Base-by-base conservation (phyloP, 2,113 vertebrate species). In the Turdus rufiventris region DNA sequence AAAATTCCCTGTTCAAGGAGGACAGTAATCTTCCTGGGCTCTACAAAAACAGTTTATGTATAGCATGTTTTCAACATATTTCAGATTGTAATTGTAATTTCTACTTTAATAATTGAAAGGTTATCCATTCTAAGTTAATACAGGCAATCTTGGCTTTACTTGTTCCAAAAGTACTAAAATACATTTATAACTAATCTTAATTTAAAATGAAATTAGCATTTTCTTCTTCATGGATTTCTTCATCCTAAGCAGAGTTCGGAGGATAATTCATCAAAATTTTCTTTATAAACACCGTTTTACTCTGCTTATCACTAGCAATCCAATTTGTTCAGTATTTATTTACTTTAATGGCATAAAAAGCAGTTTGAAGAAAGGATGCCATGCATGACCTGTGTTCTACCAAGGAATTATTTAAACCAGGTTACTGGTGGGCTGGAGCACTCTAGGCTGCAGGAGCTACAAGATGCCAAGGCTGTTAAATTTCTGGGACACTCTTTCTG, bases 1-100 rank as follows among this genome's bases (percentile, higher is more conserved):
- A 23, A 10, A 1, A 58, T 6, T 74, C 25, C 28, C 47, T n/a
- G 10, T 4, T 77, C 51, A 12, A 47, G 0, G 0, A 47, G 45
- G 20, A 68, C n/a, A 42, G 36, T 14, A 54, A 42, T 6, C 24
- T 14, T n/a, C 4, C 12, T n/a, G 24, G 19, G 9, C 25, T 76
- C 26, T 48, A 8, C 1, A 1, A 4, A 8, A 5, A 8, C 8
- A 57, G 29, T 67, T 66, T 50, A 36, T 8, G 6, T 23, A 25
- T 0, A 19, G 11, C 25, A 53, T 15, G 12, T 51, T 85, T 51
- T 63, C 45, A 72, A 17, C 5, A 1, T 21, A 25, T 18, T 74
- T 48, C 73, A 33, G 29, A 12, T 13, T 47, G 57, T 12, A 74
- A 51, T 24, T 51, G 16, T 20, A 56, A 84, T 38, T 24, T 26